Evolutionary conservation across 2,797 vertebrate genomes (phyloP), one percentile per base, ranked within the genome.

Genomic region (Enteromius trimaculatus): DNA sequence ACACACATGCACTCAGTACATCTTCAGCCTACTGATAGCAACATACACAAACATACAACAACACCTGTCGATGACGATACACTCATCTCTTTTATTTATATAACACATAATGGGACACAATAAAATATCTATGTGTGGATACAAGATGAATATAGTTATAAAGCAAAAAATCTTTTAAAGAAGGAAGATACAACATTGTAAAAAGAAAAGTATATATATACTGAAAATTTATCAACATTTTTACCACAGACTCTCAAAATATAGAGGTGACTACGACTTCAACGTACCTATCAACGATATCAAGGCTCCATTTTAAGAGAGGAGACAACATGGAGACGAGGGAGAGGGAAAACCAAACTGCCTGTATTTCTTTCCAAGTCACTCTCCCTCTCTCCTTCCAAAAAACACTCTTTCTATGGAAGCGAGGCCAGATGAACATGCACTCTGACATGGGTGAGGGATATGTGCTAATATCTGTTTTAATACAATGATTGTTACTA

Each of bases 401-500:
- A 88, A 86, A 89, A 88, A 87, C 88, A 88, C 85, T 88, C 88
- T 89, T 91, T 89, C 86, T 55, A 81, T 86, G 71, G 87, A 86
- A 74, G 81, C 60, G 69, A 64, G 84, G 88, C 51, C 68, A 89
- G 88, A 90, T 78, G 90, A 88, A 87, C 80, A 83, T 53, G 85
- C 81, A 83, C 55, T 88, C 88, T 31, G 58, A 74, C 66, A 49
- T 84, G 82, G 86, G 87, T 62, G 84, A 88, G 90, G 92, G 89
- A 92, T 91, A 88, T 58, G 44, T 80, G 87, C 92, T 92, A 92
- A 85, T 86, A 93, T 92, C 88, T 90, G 91, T 95, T 95, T 95
- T 95, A 95, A 94, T 95, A 95, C 92, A 89, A 90, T 82, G 89
- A 94, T 93, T 93, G 92, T 95, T 95, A 92, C 93, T 95, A 94